These are phyloP conservation scores for Mesoligia furuncula DNA, from an alignment of 2,888 invertebrate species.

Conservation along the genomic window DNA sequence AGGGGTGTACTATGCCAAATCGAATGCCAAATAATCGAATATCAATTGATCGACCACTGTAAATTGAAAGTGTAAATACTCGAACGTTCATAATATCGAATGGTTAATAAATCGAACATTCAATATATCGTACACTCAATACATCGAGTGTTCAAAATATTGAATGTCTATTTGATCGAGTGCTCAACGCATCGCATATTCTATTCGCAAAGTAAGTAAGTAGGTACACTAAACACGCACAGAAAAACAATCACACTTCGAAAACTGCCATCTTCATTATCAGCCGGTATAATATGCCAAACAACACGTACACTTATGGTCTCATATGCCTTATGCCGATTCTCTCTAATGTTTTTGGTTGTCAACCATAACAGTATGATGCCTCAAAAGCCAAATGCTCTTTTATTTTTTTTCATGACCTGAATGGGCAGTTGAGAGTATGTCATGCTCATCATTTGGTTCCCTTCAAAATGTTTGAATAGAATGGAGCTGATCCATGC, in stretches of 20 bases:
- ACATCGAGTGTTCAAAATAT: too few species aligned
- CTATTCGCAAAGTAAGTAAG: neutral
- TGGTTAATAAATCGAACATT: too few species aligned
- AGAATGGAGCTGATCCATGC: neutral
- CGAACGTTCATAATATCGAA: too few species aligned
- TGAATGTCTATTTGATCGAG: too few species aligned
- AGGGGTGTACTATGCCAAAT: too few species aligned
- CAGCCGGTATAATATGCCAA: neutral
- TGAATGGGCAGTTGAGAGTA: neutral
- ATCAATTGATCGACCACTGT: too few species aligned
- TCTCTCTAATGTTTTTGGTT: neutral
- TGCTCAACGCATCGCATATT: too few species aligned
- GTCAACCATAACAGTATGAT: neutral
- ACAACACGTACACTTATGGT: neutral
- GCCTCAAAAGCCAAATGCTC: neutral
- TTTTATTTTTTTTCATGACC: neutral
- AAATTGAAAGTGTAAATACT: too few species aligned
- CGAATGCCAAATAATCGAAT: too few species aligned
- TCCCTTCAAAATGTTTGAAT: neutral
- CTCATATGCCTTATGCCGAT: neutral
- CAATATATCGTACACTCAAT: too few species aligned
- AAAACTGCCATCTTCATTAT: neutral
- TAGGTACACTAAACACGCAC: neutral
- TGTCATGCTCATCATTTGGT: neutral
- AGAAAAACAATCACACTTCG: neutral